phyloP scores from a whole-genome alignment of 2,888 invertebrate species.

The Coelinius sp. region DNA sequence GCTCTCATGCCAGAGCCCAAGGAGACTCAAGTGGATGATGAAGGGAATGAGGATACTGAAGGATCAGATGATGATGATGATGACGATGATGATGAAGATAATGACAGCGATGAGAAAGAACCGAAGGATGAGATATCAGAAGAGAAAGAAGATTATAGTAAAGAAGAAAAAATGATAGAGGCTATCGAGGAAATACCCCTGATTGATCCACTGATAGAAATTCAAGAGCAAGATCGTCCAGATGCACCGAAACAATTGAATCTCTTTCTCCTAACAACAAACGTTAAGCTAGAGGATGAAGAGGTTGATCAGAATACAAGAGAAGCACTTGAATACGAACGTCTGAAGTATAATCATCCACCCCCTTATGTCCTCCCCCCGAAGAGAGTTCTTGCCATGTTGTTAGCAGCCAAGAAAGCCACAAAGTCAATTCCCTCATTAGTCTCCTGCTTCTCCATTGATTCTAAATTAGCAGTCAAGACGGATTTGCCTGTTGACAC shows the following conservation, averaged over 20 bases:
- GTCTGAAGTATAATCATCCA: constrained; percentile 61
- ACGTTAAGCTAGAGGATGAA: constrained; percentile 53
- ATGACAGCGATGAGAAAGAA: constrained; percentile 29
- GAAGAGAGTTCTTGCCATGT: constrained; percentile 55
- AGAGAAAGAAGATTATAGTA: too few species aligned
- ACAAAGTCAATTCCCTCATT: constrained; percentile 63
- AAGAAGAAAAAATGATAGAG: constrained; percentile 17
- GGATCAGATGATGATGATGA: constrained; percentile 41
- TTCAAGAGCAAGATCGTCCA: constrained; percentile 53
- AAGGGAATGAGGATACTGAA: constrained; percentile 30
- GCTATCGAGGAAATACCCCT: constrained; percentile 44
- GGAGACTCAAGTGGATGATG: not conserved
- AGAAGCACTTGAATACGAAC: constrained; percentile 55
- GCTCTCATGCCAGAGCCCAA: constrained; percentile 29
- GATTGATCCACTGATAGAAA: constrained; percentile 50
- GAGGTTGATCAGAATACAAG: constrained; percentile 39
- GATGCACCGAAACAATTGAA: constrained; percentile 62
- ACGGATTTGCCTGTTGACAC: constrained; percentile 43
- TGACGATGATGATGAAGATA: constrained; percentile 39
- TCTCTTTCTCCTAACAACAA: constrained; percentile 60
- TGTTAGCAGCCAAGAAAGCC: constrained; percentile 63
- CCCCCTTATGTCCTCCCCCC: constrained; percentile 62
- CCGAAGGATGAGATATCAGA: constrained; percentile 21
- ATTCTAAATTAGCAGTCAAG: constrained; percentile 62
- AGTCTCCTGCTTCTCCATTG: constrained; percentile 65